phyloP scores from a whole-genome alignment of 2,888 invertebrate genomes.

The Trichogramma evanescens region DNA sequence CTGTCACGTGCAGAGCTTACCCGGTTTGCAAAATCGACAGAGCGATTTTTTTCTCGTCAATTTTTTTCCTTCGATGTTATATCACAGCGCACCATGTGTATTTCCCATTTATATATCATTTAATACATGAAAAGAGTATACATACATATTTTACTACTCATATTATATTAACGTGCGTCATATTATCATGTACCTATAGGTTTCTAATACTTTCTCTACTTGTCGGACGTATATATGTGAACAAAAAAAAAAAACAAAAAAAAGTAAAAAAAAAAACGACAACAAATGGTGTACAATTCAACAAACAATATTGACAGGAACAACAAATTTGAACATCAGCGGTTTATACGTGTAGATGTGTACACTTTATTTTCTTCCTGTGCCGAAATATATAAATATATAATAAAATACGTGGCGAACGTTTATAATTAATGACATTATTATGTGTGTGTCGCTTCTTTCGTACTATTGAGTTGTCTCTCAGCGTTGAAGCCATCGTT shows the following conservation, averaged over 20 bases:
- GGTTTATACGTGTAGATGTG: not conserved
- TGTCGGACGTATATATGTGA: no score
- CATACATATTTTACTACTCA: slow-evolving; percentile 10
- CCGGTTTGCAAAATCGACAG: slow-evolving; percentile 31
- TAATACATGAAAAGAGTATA: slow-evolving; percentile 7
- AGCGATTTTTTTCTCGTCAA: not conserved
- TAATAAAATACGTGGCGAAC: slow-evolving; percentile 21
- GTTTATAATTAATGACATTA: slow-evolving; percentile 18
- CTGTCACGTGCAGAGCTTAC: slow-evolving; percentile 45
- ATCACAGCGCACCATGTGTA: not conserved
- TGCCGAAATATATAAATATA: slow-evolving; percentile 23
- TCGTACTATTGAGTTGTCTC: slow-evolving; percentile 37
- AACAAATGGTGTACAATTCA: no score
- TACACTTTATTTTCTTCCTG: slow-evolving; percentile 16
- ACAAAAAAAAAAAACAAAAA: no score
- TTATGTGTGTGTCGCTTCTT: slow-evolving; percentile 32
- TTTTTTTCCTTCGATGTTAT: no score
- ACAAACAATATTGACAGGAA: not conserved
- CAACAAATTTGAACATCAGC: slow-evolving; percentile 7
- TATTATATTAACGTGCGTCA: slow-evolving; percentile 19
- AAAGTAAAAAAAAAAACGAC: no score
- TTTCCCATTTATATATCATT: not conserved
- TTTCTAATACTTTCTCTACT: slow-evolving; percentile 9
- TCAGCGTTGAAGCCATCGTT: slow-evolving; percentile 23
- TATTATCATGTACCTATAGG: slow-evolving; percentile 14